Base-by-base conservation (phyloP, 2,888 invertebrate species). In the Microdon myrmicae region DNA sequence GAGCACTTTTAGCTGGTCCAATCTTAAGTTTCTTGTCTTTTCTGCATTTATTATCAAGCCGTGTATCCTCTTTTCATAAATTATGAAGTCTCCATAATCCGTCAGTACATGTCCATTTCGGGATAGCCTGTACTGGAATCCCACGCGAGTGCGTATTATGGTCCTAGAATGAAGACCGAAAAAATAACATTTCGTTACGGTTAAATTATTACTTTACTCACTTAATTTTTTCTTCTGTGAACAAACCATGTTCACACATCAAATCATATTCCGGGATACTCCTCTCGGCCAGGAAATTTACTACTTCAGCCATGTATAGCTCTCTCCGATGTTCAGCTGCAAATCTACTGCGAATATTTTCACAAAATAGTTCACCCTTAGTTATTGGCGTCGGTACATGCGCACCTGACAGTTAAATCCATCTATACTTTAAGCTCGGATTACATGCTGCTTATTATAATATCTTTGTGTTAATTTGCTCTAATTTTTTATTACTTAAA, bases 251-350 rank as follows among this genome's bases (percentile, higher is more conserved):
- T 70, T 87, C 83, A 72, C 86, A 84, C 87, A 94, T 87, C 74
- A 90, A 87, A 76, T 92, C 90, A 73, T 94, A 83, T 76, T 91
- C 91, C 64, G 87, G 87, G 71, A 92, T 84, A 84, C 90, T 87
- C 67, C 86, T 86, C 82, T 94, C 92, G 70, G 90, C 84, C 74
- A 87, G 85, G 75, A 86, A 85, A 73, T 90, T 88, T 2, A 92
- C 90, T 79, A 87, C 85, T 81, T 94, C 94, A 8, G 90, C 89
- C 93, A 94, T 93, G 72, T 74, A 81, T 7, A n/a, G n/a, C n/a
- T n/a, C n/a, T n/a, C n/a, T n/a, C n/a, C n/a, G n/a, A n/a, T n/a
- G n/a, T n/a, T n/a, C n/a, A n/a, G n/a, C n/a, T n/a, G n/a, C n/a
- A n/a, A n/a, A n/a, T n/a, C n/a, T n/a, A n/a, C n/a, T n/a, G n/a